These are phyloP conservation scores for Mizuhopecten yessoensis DNA, from an alignment of 1,140 invertebrate genomes.

Conservation along the genomic window DNA sequence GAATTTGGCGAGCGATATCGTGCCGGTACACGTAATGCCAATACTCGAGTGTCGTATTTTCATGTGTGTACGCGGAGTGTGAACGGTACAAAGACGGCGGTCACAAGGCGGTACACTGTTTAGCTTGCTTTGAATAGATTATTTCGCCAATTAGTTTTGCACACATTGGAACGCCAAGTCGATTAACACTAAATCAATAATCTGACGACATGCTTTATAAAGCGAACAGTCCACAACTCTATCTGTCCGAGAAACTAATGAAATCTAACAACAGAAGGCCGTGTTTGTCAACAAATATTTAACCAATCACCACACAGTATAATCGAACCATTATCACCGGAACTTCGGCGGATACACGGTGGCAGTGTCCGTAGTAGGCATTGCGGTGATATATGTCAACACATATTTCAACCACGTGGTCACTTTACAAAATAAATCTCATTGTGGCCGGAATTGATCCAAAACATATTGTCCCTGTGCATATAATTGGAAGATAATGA, in stretches of 20 bases:
- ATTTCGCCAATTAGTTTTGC: constrained; percentile 1
- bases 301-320: neutral
- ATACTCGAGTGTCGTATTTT: neutral
- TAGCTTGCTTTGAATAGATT: neutral
- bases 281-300: constrained; percentile 30
- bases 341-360: too few species aligned
- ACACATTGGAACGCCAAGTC: neutral
- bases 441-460: neutral
- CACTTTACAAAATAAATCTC: neutral
- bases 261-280: constrained; percentile 9
- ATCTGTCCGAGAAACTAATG: constrained; percentile 2
- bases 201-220: neutral
- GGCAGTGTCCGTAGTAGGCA: neutral
- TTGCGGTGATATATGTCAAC: neutral
- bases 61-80: neutral
- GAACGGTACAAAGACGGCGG: neutral
- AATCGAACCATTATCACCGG: constrained; percentile 3
- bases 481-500: neutral
- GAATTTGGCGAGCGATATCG: neutral
- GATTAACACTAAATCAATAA: neutral
- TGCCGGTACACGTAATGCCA: neutral
- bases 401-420: neutral
- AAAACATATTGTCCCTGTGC: neutral
- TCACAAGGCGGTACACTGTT: neutral
- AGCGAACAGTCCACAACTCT: neutral